A percentile compares a stretch with the other conserved stretches of the same genome.
Conservation (phyloP, 2,113 vertebrate species). For the Sceloporus tristichus region DNA sequence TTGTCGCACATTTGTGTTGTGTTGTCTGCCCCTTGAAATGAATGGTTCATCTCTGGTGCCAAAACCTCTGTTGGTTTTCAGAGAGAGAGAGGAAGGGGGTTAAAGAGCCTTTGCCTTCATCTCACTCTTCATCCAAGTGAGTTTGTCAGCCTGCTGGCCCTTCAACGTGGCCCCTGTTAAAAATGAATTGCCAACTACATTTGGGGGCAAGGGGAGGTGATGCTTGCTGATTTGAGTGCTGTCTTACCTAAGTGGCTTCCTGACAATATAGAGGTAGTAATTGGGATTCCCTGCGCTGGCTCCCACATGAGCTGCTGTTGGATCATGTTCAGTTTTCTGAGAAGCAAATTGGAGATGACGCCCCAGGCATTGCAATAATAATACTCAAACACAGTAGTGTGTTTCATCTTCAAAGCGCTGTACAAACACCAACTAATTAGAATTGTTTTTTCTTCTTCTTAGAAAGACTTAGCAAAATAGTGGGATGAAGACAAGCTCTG, state of each 20-base stretch:
- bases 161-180: background rate
- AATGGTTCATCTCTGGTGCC: background rate
- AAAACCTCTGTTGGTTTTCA: too few relatives aligned
- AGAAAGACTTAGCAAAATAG: slow-evolving; percentile 46
- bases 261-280: background rate
- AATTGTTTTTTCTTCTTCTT: slow-evolving; percentile 52
- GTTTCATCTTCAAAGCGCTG: slow-evolving; percentile 53
- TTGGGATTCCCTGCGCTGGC: background rate
- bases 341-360: slow-evolving; percentile 14
- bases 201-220: slow-evolving; percentile 1
- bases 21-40: background rate
- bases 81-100: background rate
- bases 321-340: slow-evolving; percentile 50
- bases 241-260: slow-evolving; percentile 36
- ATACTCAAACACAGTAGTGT: slow-evolving; percentile 51
- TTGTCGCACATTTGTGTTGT: too few relatives aligned
- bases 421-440: slow-evolving; percentile 65
- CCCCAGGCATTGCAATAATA: slow-evolving; percentile 37
- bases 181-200: background rate
- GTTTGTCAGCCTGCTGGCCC: background rate
- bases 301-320: background rate
- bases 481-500: slow-evolving; percentile 41
- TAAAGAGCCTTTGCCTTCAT: background rate
- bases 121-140: background rate
- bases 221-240: background rate